phyloP scores from a whole-genome alignment of 2,113 vertebrate species.

The Pelodiscus sinensis region DNA sequence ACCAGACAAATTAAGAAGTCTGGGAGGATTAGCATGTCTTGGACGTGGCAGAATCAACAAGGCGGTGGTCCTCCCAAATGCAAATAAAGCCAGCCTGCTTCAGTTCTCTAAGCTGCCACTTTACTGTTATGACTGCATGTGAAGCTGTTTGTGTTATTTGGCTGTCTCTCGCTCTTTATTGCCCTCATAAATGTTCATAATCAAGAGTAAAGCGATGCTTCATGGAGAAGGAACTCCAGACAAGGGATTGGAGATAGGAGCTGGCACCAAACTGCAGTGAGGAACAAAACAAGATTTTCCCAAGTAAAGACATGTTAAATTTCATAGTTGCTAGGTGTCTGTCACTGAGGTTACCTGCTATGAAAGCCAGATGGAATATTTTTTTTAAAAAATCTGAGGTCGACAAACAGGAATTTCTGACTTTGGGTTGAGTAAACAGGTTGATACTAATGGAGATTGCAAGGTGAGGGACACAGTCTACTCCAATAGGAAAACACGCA shows the following conservation, averaged over 20 bases:
- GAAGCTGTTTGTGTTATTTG: neutral
- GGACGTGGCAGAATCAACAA: neutral
- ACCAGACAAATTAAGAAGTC: neutral
- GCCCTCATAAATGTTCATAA: fast-evolving
- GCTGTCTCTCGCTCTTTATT: fast-evolving
- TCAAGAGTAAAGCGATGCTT: neutral
- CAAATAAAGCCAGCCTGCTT: neutral
- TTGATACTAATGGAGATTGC: neutral
- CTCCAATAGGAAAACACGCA: fast-evolving
- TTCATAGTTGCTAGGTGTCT: constrained; percentile 22
- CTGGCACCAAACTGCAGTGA: constrained; percentile 3
- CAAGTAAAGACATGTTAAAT: constrained; percentile 48
- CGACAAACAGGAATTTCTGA: constrained; percentile 28
- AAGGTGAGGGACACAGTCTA: neutral
- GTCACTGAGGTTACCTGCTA: neutral
- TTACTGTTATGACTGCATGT: neutral
- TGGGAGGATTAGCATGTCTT: neutral
- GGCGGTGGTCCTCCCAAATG: neutral
- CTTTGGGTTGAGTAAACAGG: neutral
- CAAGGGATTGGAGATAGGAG: neutral
- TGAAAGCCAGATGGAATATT: constrained; percentile 50
- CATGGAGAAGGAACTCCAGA: neutral
- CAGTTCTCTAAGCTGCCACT: neutral
- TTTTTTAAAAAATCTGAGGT: neutral
- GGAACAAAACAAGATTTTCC: constrained; percentile 7